Base-by-base conservation (phyloP, 2,113 vertebrate genomes). In the Pavo muticus region DNA sequence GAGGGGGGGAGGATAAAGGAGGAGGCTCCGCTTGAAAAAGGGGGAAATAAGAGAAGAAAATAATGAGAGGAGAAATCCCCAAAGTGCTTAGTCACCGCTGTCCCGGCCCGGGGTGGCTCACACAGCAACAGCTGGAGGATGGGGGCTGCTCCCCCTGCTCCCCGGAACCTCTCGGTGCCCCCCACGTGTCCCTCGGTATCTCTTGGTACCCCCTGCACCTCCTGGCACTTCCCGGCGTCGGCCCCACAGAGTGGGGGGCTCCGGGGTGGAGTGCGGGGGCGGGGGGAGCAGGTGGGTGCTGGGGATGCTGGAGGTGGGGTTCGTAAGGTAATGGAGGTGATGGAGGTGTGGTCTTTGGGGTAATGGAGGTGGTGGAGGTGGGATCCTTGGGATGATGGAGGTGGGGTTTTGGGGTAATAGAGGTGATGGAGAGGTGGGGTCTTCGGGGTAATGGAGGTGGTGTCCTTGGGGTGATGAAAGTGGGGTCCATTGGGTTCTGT, bases 71-170 rank as follows among this genome's bases (percentile, higher is more conserved):
- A 73, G 57, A 68, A 71, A 73, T 71, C 86, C 76, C 60, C 79
- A 30, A 85, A 88, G 67, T 84, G 96, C 76, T 93, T 88, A 91
- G 91, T 94, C 95, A 95, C 94, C 79, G 87, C 92, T 86, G 84
- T 91, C 88, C 95, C 90, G 85, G 87, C 87, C 59, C 27, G 60
- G 80, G 61, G 48, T 68, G 73, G 74, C 60, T 57, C 65, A 86
- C 78, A 39, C 90, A 85, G 91, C 93, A 84, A 87, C 92, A 92
- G 88, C 90, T 87, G 94, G 35, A 40, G 59, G 15, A 24, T 60
- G 71, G 87, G 71, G 57, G 59, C 21, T 32, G 65, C 61, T 20
- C 42, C 64, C 64, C 67, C 69, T 30, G 35, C 47, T 68, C 73
- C 74, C 14, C 61, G 56, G 56, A 57, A 57, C 13, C 70, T 50